A percentile compares a stretch with the other conserved stretches of the same genome.
phyloP scores from a whole-genome alignment of 1,140 invertebrate genomes.

The Dysdera silvatica region DNA sequence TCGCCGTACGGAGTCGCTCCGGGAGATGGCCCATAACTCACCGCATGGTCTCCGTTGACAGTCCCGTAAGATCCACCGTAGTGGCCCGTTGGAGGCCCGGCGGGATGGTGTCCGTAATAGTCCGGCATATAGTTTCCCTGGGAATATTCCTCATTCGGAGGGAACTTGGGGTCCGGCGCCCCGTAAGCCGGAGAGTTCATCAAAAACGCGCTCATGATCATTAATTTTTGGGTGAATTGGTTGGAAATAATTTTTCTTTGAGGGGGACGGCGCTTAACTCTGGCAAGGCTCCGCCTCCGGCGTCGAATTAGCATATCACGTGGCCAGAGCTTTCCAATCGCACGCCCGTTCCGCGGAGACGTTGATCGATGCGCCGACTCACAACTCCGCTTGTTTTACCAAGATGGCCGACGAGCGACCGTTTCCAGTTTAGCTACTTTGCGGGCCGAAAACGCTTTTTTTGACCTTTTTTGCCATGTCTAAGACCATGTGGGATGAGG shows the following conservation, averaged over 20 bases:
- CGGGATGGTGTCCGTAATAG: conserved; percentile 36
- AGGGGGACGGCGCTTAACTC: conserved; percentile 38
- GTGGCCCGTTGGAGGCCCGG: conserved; percentile 9
- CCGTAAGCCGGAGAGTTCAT: conserved; percentile 57
- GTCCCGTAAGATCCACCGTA: conserved; percentile 22
- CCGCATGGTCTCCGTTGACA: conserved; percentile 8
- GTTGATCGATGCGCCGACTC: conserved; percentile 16
- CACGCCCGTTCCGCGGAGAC: background rate
- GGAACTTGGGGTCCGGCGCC: conserved; percentile 75
- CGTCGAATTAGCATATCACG: conserved; percentile 53
- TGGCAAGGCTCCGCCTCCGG: conserved; percentile 46
- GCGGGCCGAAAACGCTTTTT: background rate
- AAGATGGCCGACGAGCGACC: conserved; percentile 12
- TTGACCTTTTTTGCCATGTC: background rate
- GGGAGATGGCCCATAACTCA: background rate
- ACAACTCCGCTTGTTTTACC: too few species aligned
- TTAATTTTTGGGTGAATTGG: conserved; percentile 51
- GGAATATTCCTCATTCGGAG: conserved; percentile 75
- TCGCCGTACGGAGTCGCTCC: conserved; percentile 7
- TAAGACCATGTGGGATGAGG: background rate
- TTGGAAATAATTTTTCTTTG: conserved; percentile 48
- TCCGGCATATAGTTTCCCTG: conserved; percentile 70
- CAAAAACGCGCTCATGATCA: conserved; percentile 81
- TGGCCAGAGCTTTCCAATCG: conserved; percentile 50
- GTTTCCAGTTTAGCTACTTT: too few species aligned